phyloP scores from a whole-genome alignment of 2,113 vertebrate species.

The Tetrax tetrax region DNA sequence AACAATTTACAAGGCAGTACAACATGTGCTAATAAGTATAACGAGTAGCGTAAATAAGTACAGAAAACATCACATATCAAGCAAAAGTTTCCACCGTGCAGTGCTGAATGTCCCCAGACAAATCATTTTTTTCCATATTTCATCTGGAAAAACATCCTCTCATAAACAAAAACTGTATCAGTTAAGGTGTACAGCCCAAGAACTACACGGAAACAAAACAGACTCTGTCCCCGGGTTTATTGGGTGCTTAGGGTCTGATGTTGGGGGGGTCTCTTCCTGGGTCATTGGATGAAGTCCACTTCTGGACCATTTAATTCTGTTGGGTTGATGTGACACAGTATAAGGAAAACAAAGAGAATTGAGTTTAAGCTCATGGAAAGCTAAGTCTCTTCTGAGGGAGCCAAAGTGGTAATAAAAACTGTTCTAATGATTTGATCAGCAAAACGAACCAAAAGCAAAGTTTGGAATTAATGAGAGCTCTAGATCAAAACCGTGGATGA shows the following conservation, averaged over 20 bases:
- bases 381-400: conserved; percentile 19
- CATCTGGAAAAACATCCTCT: not conserved
- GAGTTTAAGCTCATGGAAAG: not conserved
- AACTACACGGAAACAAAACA: not conserved
- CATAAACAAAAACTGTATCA: rapidly evolving
- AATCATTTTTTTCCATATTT: not conserved
- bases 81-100: not conserved
- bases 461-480: conserved; percentile 75
- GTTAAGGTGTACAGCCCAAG: not conserved
- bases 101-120: not conserved
- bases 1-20: not conserved
- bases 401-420: conserved; percentile 40
- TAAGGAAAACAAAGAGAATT: not conserved
- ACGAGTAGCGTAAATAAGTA: not conserved
- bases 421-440: conserved; percentile 71
- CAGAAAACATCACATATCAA: not conserved
- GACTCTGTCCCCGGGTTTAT: not conserved
- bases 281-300: not conserved
- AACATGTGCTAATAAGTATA: not conserved
- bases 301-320: not conserved
- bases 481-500: conserved; percentile 72
- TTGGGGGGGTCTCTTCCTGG: not conserved
- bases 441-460: conserved; percentile 67
- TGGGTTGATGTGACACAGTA: not conserved
- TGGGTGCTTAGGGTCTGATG: not conserved